These are phyloP conservation scores for Percopsis omiscomaycus DNA, from an alignment of 2,797 vertebrate species.

Conservation along the genomic window DNA sequence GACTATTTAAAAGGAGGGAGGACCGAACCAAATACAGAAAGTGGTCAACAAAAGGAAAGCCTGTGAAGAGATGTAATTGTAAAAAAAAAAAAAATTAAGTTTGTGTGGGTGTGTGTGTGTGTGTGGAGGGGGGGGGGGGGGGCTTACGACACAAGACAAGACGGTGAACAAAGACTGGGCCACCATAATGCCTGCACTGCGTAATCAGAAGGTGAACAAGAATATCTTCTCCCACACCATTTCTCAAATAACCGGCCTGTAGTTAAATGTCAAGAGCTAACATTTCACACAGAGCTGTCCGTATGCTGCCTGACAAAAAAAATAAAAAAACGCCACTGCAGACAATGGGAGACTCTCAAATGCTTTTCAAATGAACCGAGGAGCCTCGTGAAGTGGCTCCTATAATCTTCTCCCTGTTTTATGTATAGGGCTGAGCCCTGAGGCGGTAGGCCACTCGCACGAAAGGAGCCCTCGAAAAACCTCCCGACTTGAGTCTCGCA, in stretches of 20 bases:
- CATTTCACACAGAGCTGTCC: slow-evolving; percentile 33
- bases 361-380: slow-evolving; percentile 47
- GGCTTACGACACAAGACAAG: no score
- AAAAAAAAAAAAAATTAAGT: no score
- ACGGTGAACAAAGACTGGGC: no score
- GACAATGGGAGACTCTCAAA: slow-evolving; percentile 45
- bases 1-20: not conserved
- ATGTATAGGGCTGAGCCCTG: slow-evolving; percentile 30
- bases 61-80: not conserved
- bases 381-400: slow-evolving; percentile 47
- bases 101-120: not conserved
- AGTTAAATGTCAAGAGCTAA: slow-evolving; percentile 10
- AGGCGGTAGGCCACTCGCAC: slow-evolving; percentile 40
- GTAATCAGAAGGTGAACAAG: not conserved
- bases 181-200: no score
- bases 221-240: slow-evolving; percentile 36
- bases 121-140: not conserved
- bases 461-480: slow-evolving; percentile 19
- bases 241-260: slow-evolving; percentile 1
- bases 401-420: slow-evolving; percentile 65
- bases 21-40: not conserved
- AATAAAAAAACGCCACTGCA: slow-evolving; percentile 15
- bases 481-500: slow-evolving; percentile 51
- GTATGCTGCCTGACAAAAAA: not conserved
- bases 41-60: not conserved